Evolutionary conservation across 2,888 invertebrate genomes (phyloP).

Genomic region (Invenusta paracnida): DNA sequence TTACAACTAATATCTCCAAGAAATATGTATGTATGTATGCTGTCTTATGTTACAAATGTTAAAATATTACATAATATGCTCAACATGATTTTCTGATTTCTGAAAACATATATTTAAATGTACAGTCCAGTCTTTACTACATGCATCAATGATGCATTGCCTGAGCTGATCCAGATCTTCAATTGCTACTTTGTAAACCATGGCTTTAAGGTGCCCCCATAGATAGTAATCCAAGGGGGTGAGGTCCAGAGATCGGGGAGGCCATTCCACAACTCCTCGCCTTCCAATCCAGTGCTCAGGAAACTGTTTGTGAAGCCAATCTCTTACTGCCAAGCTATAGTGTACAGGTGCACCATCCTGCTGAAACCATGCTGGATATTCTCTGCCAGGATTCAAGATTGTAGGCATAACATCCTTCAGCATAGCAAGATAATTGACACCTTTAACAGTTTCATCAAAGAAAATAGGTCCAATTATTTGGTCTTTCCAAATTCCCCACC

Average conservation of each 20-base stretch:
- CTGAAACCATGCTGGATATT: too few species aligned
- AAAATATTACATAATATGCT: too few species aligned
- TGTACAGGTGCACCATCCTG: too few species aligned
- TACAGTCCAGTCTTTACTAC: too few species aligned
- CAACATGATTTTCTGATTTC: too few species aligned
- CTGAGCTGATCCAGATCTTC: neutral
- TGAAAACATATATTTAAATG: too few species aligned
- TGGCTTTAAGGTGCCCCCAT: conserved; percentile 36
- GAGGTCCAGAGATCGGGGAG: conserved; percentile 37
- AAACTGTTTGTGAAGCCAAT: conserved; percentile 31
- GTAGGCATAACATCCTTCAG: too few species aligned
- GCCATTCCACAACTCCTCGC: conserved; percentile 35
- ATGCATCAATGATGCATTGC: neutral
- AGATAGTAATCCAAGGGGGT: conserved; percentile 37
- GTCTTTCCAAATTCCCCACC: conserved; percentile 1
- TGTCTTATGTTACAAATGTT: too few species aligned
- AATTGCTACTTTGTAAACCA: neutral
- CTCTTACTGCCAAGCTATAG: too few species aligned
- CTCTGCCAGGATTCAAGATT: too few species aligned
- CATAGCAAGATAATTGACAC: neutral
- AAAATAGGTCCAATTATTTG: neutral
- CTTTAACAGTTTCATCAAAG: neutral
- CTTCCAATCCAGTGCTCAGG: neutral
- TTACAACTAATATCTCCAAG: too few species aligned
- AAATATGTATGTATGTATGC: too few species aligned